Evolutionary conservation across 2,888 invertebrate species (phyloP).

Genomic region (Callyntrura sp.): DNA sequence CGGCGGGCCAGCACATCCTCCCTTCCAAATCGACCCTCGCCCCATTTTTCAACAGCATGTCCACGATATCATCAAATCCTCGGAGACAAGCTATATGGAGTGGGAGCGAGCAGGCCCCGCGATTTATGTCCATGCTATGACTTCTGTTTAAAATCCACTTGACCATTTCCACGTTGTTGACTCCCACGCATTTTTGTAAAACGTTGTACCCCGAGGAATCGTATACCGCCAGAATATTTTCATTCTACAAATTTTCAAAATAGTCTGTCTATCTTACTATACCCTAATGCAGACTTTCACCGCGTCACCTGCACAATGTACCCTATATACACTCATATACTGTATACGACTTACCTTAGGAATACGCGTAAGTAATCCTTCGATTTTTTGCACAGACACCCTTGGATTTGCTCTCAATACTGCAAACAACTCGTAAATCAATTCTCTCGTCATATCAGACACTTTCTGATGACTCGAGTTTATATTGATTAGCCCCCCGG

Average conservation of each 20-base stretch:
- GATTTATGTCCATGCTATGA: conserved; percentile 88
- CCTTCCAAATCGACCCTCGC: conserved; percentile 89
- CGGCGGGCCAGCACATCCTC: conserved; percentile 91
- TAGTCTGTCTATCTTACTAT: no score
- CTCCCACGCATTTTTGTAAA: conserved; percentile 90
- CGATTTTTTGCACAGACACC: conserved; percentile 89
- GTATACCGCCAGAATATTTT: conserved; percentile 89
- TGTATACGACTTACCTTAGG: conserved; percentile 87
- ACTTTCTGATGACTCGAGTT: conserved; percentile 80
- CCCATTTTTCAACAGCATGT: conserved; percentile 70
- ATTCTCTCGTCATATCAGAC: conserved; percentile 87
- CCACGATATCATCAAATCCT: conserved; percentile 86
- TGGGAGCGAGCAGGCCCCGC: conserved; percentile 91
- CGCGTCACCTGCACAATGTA: no score
- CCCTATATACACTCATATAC: no score
- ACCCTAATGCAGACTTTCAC: no score
- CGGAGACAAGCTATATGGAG: conserved; percentile 91
- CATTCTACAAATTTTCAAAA: conserved; percentile 86
- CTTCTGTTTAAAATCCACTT: conserved; percentile 88
- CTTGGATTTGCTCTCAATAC: conserved; percentile 89
- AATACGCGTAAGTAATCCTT: conserved; percentile 89
- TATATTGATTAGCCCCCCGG: conserved; percentile 58
- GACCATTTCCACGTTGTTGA: conserved; percentile 90
- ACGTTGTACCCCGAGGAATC: conserved; percentile 90
- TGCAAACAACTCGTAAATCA: conserved; percentile 89